phyloP scores from a whole-genome alignment of 2,888 invertebrate genomes.

The Teleiodes luculella region DNA sequence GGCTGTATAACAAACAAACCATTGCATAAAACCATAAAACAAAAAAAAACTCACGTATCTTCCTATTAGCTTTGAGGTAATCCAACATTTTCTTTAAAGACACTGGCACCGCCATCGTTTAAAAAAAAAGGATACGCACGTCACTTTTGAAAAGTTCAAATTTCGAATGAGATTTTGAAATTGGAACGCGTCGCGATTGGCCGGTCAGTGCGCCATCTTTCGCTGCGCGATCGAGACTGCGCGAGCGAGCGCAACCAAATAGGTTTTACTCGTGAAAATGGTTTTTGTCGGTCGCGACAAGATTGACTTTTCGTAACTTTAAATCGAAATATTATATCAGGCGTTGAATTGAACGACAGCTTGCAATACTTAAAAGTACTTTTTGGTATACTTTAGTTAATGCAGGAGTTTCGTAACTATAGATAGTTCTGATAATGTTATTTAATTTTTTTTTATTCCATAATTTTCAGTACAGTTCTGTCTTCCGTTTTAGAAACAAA shows the following conservation, averaged over 20 bases:
- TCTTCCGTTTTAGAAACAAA: too few species aligned
- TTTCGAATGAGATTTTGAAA: slow-evolving; percentile 18
- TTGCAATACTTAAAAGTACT: not conserved
- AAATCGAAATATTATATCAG: slow-evolving; percentile 3
- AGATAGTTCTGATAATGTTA: too few species aligned
- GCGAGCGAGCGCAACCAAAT: slow-evolving; percentile 16
- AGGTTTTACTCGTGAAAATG: slow-evolving; percentile 7
- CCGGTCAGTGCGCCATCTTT: slow-evolving; percentile 41
- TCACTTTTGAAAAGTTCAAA: slow-evolving; percentile 12
- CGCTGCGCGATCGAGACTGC: slow-evolving; percentile 53
- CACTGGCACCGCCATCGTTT: slow-evolving; percentile 39
- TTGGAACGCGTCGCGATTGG: slow-evolving; percentile 21
- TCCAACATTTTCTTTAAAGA: slow-evolving; percentile 44
- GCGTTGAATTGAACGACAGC: not conserved
- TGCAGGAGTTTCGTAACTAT: not conserved
- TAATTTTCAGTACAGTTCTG: too few species aligned
- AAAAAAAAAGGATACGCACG: slow-evolving; percentile 8
- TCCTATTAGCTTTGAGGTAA: slow-evolving; percentile 40
- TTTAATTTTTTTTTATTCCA: too few species aligned
- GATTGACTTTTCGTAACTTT: slow-evolving; percentile 5
- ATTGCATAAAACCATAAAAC: not conserved
- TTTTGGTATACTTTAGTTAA: not conserved
- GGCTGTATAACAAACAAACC: not conserved
- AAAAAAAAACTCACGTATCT: slow-evolving; percentile 46
- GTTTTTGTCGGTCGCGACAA: not conserved